phyloP scores from a whole-genome alignment of 2,113 vertebrate genomes.

The Trogon surrucura region DNA sequence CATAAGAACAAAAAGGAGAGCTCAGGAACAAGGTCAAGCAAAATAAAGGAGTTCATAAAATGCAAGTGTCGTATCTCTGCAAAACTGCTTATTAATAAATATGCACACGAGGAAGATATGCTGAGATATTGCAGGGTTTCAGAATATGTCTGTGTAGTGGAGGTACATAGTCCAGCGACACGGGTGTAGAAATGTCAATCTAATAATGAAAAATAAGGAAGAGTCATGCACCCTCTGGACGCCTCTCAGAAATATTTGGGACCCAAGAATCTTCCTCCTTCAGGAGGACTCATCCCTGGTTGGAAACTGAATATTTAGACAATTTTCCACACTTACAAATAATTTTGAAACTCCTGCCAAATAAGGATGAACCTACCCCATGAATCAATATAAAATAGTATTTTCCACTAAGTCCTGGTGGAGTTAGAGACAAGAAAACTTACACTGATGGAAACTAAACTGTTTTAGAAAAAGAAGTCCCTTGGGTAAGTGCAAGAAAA shows the following conservation, averaged over 20 bases:
- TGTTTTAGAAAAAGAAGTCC: background rate
- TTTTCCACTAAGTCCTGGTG: background rate
- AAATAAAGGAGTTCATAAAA: background rate
- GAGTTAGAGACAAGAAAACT: background rate
- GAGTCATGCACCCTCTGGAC: background rate
- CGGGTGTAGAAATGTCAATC: background rate
- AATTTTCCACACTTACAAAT: background rate
- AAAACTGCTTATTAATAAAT: background rate
- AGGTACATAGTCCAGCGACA: background rate
- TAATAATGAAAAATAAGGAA: background rate
- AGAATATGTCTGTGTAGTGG: background rate
- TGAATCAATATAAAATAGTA: background rate
- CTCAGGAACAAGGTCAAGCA: background rate
- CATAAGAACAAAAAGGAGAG: background rate
- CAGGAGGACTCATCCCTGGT: background rate
- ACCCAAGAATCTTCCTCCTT: background rate
- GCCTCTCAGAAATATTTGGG: background rate
- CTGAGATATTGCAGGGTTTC: background rate
- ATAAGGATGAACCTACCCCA: background rate
- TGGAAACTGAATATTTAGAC: background rate
- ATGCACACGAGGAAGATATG: background rate
- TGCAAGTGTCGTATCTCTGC: background rate
- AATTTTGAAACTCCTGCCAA: background rate
- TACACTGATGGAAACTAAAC: background rate
- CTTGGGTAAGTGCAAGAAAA: background rate